A percentile compares a stretch with the other conserved stretches of the same genome.
phyloP scores from a whole-genome alignment of 2,113 vertebrate genomes.

The Lipotes vexillifer region DNA sequence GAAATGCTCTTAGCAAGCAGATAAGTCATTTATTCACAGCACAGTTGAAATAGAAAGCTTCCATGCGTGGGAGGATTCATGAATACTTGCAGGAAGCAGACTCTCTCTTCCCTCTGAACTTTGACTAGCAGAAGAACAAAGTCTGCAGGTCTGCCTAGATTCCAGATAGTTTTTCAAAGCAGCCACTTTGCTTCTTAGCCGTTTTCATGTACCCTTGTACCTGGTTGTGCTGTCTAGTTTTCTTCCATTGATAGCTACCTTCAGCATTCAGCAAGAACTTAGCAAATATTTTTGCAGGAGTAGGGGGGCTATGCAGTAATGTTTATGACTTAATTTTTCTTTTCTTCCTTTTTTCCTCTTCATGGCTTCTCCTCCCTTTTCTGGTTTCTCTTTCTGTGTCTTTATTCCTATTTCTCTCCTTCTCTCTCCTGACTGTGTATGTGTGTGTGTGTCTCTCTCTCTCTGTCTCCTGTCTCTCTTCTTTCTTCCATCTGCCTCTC shows the following conservation, averaged over 20 bases:
- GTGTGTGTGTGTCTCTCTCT: fast-evolving
- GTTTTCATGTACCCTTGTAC: not conserved
- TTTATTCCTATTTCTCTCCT: not conserved
- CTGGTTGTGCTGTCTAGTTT: not conserved
- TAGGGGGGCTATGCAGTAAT: not conserved
- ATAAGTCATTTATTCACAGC: conserved; percentile 44
- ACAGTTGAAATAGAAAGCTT: conserved; percentile 10
- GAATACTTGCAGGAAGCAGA: not conserved
- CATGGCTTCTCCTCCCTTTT: not conserved
- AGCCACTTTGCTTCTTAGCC: not conserved
- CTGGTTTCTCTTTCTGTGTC: not conserved
- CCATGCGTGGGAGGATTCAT: not conserved
- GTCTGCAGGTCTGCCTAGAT: not conserved
- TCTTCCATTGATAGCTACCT: not conserved
- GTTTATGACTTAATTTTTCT: not conserved
- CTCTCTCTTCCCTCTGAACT: not conserved
- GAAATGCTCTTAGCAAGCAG: conserved; percentile 35
- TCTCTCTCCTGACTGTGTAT: not conserved
- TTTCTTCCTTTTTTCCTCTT: not conserved
- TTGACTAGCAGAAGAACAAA: not conserved
- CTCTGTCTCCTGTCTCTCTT: not conserved
- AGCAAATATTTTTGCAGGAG: not conserved
- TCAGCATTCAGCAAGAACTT: not conserved
- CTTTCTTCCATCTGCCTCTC: not conserved
- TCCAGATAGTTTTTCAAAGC: not conserved